Percentiles rank a stretch among this genome's conserved stretches.
phyloP scores from a whole-genome alignment of 2,113 vertebrate species.

The Sebastes schlegelii region DNA sequence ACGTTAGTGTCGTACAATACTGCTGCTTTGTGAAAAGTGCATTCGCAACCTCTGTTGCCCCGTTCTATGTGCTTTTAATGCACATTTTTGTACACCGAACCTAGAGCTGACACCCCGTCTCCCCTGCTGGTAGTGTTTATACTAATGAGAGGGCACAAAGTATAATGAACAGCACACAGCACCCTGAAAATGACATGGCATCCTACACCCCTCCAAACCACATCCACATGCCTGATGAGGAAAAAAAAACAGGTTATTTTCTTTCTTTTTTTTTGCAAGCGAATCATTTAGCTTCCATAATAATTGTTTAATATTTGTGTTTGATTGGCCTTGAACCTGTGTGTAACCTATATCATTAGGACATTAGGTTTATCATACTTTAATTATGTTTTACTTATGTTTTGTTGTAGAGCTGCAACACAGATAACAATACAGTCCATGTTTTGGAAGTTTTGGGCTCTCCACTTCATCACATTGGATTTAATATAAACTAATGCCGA shows the following conservation, averaged over 20 bases:
- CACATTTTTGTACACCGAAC: not conserved
- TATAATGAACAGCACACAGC: slow-evolving; percentile 48
- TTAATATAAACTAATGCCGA: not conserved
- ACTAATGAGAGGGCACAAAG: slow-evolving; percentile 60
- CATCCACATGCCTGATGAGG: slow-evolving; percentile 32
- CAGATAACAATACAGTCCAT: not conserved
- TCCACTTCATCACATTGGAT: not conserved
- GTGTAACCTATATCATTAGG: not conserved
- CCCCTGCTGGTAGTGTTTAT: slow-evolving; percentile 53
- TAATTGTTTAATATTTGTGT: not conserved
- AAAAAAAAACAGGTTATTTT: slow-evolving; percentile 6
- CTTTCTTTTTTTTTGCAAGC: not conserved
- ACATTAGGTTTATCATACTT: not conserved
- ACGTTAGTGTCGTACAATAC: too few species aligned
- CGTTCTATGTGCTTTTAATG: not conserved
- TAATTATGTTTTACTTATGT: not conserved
- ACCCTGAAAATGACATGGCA: slow-evolving; percentile 43
- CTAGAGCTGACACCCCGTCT: slow-evolving; percentile 9
- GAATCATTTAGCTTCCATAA: not conserved
- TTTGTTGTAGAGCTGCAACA: not conserved
- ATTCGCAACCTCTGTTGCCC: not conserved
- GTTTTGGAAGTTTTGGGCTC: not conserved
- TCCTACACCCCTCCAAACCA: slow-evolving; percentile 44
- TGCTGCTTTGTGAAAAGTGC: not conserved
- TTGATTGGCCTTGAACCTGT: not conserved